Evolutionary conservation across 2,888 invertebrate genomes (phyloP).

Genomic region (Willowsia nigromaculata): DNA sequence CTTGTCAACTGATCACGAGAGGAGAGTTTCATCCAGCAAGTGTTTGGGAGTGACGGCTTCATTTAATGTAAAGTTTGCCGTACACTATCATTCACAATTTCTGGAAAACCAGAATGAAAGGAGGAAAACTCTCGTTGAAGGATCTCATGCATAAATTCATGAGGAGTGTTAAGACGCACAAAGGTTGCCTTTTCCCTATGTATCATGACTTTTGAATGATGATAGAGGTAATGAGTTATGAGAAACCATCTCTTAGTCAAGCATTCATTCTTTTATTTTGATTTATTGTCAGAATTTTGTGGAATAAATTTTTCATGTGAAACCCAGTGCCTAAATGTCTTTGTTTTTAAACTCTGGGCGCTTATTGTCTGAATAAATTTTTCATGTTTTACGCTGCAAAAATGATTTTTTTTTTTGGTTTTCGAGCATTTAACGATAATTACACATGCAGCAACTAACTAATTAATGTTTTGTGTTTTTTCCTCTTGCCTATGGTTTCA

Average conservation of each 20-base stretch:
- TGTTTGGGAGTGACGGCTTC: not conserved
- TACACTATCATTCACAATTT: not conserved
- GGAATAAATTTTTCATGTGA: not conserved
- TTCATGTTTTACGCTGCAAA: too few relatives aligned
- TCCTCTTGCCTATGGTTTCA: too few relatives aligned
- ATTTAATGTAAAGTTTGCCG: slow-evolving; percentile 28
- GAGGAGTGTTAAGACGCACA: not conserved
- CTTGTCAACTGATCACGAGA: slow-evolving; percentile 16
- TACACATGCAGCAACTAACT: too few relatives aligned
- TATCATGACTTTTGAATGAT: not conserved
- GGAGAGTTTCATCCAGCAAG: not conserved
- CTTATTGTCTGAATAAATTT: not conserved
- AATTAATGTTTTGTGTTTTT: too few relatives aligned
- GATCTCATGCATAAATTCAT: slow-evolving; percentile 72
- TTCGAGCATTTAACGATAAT: too few relatives aligned
- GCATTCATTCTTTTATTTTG: not conserved
- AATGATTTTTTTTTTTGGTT: too few relatives aligned
- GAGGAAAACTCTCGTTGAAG: not conserved
- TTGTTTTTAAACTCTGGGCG: too few relatives aligned
- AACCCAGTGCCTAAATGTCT: not conserved
- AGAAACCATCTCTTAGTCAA: not conserved
- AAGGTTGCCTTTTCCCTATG: too few relatives aligned
- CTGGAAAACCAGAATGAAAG: not conserved
- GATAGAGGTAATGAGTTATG: not conserved
- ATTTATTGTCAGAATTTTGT: slow-evolving; percentile 4